phyloP scores from a whole-genome alignment of 1,140 invertebrate species.

The Papilio aristodemus region DNA sequence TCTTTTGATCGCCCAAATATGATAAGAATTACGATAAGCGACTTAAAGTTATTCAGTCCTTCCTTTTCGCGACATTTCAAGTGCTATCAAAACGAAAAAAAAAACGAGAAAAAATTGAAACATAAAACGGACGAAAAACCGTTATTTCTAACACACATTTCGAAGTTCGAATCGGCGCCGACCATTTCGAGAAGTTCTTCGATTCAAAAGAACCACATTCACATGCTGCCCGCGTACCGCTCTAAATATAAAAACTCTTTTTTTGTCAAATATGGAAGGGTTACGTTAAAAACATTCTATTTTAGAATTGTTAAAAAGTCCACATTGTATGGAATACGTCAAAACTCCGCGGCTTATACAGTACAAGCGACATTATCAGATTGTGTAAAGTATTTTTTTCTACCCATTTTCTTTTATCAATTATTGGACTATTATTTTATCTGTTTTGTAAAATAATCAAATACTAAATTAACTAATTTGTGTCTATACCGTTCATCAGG shows the following conservation, averaged over 20 bases:
- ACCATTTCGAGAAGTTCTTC: constrained; percentile 71
- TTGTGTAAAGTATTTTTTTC: constrained; percentile 34
- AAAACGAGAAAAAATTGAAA: background rate
- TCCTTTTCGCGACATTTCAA: constrained; percentile 4
- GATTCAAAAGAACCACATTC: constrained; percentile 77
- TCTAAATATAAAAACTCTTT: constrained; percentile 79
- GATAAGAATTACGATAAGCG: constrained; percentile 26
- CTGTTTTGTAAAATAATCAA: too few relatives aligned
- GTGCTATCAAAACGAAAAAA: background rate
- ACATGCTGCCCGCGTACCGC: constrained; percentile 70
- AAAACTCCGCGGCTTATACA: constrained; percentile 64
- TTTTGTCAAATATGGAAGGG: constrained; percentile 80
- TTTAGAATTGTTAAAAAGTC: constrained; percentile 79
- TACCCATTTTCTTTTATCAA: too few relatives aligned
- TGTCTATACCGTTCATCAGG: too few relatives aligned
- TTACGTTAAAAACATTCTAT: constrained; percentile 80
- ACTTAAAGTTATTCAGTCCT: background rate
- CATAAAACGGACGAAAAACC: background rate
- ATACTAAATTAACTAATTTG: too few relatives aligned
- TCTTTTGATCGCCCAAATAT: constrained; percentile 2
- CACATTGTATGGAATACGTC: constrained; percentile 80
- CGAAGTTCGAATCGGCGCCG: constrained; percentile 53
- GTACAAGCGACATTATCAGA: constrained; percentile 49
- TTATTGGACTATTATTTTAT: too few relatives aligned
- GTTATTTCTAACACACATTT: constrained; percentile 60